A percentile compares a stretch with the other conserved stretches of the same genome.
Evolutionary conservation across 1,140 invertebrate genomes (phyloP).

Genomic region (Drosophila pachea): DNA sequence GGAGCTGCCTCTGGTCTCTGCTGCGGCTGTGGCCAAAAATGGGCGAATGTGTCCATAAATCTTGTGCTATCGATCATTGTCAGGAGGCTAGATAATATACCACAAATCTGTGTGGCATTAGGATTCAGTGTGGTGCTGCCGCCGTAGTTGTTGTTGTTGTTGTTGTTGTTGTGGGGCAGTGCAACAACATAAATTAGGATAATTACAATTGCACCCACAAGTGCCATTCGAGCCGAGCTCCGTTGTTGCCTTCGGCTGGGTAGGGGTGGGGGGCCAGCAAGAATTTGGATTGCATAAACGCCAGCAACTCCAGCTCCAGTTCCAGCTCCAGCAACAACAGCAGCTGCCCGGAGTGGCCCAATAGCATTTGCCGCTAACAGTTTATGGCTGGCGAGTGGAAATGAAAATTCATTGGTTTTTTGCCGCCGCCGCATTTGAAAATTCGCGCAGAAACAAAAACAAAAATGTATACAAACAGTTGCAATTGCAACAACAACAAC

Average conservation of each 20-base stretch:
- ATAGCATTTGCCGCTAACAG: constrained; percentile 34
- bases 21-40: no score
- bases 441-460: constrained; percentile 52
- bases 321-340: constrained; percentile 14
- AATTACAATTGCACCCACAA: constrained; percentile 78
- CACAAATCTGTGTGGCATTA: constrained; percentile 68
- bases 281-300: constrained; percentile 76
- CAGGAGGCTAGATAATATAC: constrained; percentile 66
- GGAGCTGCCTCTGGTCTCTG: background rate
- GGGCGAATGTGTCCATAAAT: constrained; percentile 53
- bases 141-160: background rate
- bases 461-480: constrained; percentile 29
- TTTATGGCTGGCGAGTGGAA: constrained; percentile 54
- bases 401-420: constrained; percentile 54
- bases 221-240: constrained; percentile 58
- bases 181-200: constrained; percentile 75
- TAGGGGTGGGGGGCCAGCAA: constrained; percentile 45
- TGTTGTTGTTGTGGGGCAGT: background rate
- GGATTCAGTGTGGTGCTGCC: constrained; percentile 36
- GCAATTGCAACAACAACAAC: constrained; percentile 63
- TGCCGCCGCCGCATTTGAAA: constrained; percentile 44
- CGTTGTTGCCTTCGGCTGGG: constrained; percentile 15
- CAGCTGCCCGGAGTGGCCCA: constrained; percentile 26
- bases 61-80: constrained; percentile 73
- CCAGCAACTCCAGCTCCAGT: no score